A percentile compares a stretch with the other conserved stretches of the same genome.
These are phyloP conservation scores for Nesidiocoris tenuis DNA, from an alignment of 2,888 invertebrate genomes.

Conservation along the genomic window DNA sequence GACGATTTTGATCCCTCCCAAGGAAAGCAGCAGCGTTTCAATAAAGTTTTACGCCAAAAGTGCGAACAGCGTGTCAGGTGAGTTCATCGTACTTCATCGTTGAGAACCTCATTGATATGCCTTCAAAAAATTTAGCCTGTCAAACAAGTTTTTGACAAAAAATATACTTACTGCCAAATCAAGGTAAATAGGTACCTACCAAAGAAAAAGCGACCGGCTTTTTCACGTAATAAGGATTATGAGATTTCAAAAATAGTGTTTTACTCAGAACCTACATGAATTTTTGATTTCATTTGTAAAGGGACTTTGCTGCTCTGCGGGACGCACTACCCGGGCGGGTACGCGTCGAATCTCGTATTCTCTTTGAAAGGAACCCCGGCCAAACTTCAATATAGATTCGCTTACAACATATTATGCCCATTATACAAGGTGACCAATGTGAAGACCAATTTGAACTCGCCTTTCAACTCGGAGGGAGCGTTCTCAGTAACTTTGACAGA, in stretches of 20 bases:
- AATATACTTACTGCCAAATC: too few species aligned
- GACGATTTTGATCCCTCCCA: conserved; percentile 48
- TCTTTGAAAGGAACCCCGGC: conserved; percentile 52
- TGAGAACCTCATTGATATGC: conserved; percentile 7
- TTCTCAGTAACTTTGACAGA: conserved; percentile 53
- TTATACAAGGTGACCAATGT: conserved; percentile 51
- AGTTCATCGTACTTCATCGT: too few species aligned
- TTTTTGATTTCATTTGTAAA: too few species aligned
- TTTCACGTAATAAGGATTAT: too few species aligned
- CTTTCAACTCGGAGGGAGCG: conserved; percentile 50
- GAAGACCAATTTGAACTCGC: conserved; percentile 50
- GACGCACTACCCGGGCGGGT: conserved; percentile 49
- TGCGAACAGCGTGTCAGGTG: conserved; percentile 51
- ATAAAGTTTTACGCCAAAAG: conserved; percentile 52
- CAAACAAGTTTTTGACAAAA: too few species aligned
- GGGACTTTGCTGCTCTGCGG: conserved; percentile 49
- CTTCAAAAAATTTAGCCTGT: too few species aligned
- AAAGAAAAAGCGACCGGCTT: too few species aligned
- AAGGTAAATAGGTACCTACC: too few species aligned
- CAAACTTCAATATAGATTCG: conserved; percentile 50
- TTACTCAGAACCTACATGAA: too few species aligned
- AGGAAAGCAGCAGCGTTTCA: conserved; percentile 47
- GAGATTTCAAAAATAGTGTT: too few species aligned
- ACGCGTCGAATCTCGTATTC: conserved; percentile 52
- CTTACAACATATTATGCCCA: conserved; percentile 51